phyloP scores from a whole-genome alignment of 2,113 vertebrate genomes.

The Sphyrna mokarran region DNA sequence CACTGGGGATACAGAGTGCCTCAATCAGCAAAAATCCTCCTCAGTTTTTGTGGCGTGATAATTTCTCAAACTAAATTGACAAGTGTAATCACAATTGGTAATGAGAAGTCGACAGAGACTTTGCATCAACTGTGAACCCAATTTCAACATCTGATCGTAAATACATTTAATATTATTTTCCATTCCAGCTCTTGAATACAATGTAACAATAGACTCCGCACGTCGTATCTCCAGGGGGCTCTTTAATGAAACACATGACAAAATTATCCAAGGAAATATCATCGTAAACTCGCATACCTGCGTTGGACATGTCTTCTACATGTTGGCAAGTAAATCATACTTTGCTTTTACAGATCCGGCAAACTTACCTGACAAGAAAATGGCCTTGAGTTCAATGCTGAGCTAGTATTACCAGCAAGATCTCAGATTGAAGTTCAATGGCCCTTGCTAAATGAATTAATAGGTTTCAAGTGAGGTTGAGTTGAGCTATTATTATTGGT shows the following conservation, averaged over 20 bases:
- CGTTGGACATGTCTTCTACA: slow-evolving; percentile 51
- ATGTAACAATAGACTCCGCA: slow-evolving; percentile 54
- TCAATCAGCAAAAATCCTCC: not conserved
- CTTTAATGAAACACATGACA: slow-evolving; percentile 47
- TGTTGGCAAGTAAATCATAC: slow-evolving; percentile 61
- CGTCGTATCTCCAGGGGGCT: slow-evolving; percentile 54
- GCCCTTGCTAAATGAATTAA: not conserved
- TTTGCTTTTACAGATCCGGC: not conserved
- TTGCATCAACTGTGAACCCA: not conserved
- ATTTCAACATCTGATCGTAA: not conserved
- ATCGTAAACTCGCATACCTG: slow-evolving; percentile 45
- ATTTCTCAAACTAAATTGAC: not conserved
- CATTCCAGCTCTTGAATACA: slow-evolving; percentile 53
- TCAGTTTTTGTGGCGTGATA: not conserved
- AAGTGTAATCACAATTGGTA: not conserved
- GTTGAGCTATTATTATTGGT: not conserved
- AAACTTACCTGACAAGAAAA: not conserved
- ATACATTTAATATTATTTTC: slow-evolving; percentile 41
- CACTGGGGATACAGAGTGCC: not conserved
- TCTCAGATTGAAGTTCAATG: not conserved
- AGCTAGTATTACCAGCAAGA: not conserved
- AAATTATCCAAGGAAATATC: slow-evolving; percentile 44
- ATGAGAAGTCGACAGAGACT: not conserved
- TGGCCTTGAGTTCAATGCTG: not conserved
- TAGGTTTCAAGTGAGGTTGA: not conserved